Percentiles rank a stretch among this genome's conserved stretches.
Conservation (phyloP, 1,140 invertebrate genomes). For the Tetramorium alpestre region DNA sequence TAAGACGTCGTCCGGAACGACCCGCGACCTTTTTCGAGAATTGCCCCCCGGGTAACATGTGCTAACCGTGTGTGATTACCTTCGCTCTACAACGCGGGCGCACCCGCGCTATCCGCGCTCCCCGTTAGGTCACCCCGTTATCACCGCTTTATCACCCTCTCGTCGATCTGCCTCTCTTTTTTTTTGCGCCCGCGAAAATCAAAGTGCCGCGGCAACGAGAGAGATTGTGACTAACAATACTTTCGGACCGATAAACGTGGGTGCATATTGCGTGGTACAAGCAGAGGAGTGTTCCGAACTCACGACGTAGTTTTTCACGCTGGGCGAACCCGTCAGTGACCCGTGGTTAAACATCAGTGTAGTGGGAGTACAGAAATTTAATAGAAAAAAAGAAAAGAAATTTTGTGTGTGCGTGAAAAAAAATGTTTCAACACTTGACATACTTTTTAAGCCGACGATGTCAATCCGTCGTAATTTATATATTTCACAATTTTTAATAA, state of each 20-base stretch:
- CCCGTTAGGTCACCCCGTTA: background rate
- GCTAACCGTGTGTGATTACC: slow-evolving; percentile 80
- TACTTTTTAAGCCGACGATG: background rate
- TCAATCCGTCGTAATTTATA: background rate
- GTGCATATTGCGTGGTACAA: slow-evolving; percentile 18
- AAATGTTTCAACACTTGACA: background rate
- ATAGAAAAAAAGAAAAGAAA: background rate
- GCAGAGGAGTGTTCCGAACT: background rate
- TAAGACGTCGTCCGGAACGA: slow-evolving; percentile 75
- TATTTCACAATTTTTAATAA: background rate
- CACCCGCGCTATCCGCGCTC: slow-evolving; percentile 12
- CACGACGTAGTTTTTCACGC: background rate
- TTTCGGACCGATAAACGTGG: slow-evolving; percentile 3
- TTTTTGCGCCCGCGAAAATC: slow-evolving; percentile 64
- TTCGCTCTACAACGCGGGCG: slow-evolving; percentile 47
- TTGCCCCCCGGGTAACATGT: slow-evolving; percentile 79
- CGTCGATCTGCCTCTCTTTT: background rate
- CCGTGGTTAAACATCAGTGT: slow-evolving; percentile 8
- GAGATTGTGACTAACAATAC: background rate
- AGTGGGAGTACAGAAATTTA: background rate
- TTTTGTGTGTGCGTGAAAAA: background rate
- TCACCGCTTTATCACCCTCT: slow-evolving; percentile 23
- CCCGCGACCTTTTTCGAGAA: slow-evolving; percentile 80
- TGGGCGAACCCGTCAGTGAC: background rate
- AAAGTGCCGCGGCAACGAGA: slow-evolving; percentile 56